Evolutionary conservation across 2,797 vertebrate species (phyloP).

Genomic region (Heteromormyrus szaboi): DNA sequence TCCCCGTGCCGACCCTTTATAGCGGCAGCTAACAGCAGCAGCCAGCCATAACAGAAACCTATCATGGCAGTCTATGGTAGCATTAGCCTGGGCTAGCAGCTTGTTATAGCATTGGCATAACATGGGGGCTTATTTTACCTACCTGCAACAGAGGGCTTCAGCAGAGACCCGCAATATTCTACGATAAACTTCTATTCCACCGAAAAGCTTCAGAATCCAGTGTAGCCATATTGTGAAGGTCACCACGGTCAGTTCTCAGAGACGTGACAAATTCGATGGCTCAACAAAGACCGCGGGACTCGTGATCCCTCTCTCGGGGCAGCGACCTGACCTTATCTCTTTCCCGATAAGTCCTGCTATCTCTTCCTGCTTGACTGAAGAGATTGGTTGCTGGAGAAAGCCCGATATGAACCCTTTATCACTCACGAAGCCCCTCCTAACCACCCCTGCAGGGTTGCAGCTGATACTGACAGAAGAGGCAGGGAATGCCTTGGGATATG

Average conservation of each 20-base stretch:
- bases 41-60: not conserved
- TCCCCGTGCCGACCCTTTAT: not conserved
- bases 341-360: slow-evolving; percentile 46
- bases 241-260: not conserved
- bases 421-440: not conserved
- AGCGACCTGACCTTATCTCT: slow-evolving; percentile 49
- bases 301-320: slow-evolving; percentile 43
- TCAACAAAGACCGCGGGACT: slow-evolving; percentile 51
- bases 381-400: slow-evolving; percentile 32
- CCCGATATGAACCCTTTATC: slow-evolving; percentile 26
- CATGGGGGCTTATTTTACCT: not conserved
- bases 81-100: not conserved
- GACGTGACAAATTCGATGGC: not conserved
- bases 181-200: not conserved
- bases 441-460: not conserved
- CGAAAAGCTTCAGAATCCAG: not conserved
- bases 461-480: not conserved
- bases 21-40: not conserved
- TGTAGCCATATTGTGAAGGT: not conserved
- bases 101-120: not conserved
- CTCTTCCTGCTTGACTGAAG: slow-evolving; percentile 43
- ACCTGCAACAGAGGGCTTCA: not conserved
- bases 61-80: not conserved
- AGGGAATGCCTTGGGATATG: not conserved
- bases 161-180: not conserved